These are phyloP conservation scores for Urocolius indicus DNA, from an alignment of 2,113 vertebrate species.

Conservation along the genomic window DNA sequence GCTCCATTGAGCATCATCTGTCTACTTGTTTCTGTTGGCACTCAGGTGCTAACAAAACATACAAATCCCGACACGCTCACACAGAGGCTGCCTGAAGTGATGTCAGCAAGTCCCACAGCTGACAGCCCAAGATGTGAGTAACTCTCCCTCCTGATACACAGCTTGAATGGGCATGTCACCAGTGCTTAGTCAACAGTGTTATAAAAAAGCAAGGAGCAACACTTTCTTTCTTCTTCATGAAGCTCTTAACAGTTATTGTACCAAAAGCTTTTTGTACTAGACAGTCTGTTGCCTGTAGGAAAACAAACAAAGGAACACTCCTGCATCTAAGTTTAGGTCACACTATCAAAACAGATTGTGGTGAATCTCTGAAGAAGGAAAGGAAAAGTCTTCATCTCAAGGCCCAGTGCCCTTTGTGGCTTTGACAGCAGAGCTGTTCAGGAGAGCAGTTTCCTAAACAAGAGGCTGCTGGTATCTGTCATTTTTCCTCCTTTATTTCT, in stretches of 20 bases:
- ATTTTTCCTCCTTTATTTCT: neutral
- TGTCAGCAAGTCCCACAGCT: neutral
- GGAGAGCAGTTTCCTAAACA: neutral
- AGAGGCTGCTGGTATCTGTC: neutral
- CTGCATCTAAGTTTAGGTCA: neutral
- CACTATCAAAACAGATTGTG: neutral
- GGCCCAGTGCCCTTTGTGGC: accelerated
- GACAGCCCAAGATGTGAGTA: accelerated
- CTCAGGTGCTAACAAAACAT: neutral
- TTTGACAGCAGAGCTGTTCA: neutral
- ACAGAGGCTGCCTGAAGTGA: neutral
- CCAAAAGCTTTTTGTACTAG: neutral
- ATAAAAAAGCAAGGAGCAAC: neutral
- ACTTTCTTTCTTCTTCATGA: neutral
- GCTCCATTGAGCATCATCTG: neutral
- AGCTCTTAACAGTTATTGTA: neutral
- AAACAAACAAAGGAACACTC: neutral
- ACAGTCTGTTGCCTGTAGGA: neutral
- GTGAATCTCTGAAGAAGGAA: neutral
- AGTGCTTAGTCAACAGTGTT: neutral
- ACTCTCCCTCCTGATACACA: neutral
- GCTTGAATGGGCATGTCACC: accelerated
- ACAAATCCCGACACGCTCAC: accelerated
- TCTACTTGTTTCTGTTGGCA: neutral
- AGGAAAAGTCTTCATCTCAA: neutral